phyloP scores from a whole-genome alignment of 2,113 vertebrate species.

The Megatriorchis doriae region DNA sequence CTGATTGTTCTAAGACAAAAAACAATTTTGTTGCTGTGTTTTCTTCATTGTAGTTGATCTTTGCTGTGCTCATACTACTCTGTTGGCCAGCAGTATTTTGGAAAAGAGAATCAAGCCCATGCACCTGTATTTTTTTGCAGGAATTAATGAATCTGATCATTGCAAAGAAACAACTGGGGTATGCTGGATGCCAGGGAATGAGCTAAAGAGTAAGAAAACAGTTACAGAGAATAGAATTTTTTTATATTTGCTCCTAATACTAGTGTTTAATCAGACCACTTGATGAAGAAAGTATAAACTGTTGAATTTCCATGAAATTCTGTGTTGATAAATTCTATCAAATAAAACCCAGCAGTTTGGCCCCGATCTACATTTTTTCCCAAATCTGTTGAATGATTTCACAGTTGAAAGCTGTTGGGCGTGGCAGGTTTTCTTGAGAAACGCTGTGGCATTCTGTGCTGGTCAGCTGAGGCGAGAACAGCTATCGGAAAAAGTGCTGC shows the following conservation, averaged over 20 bases:
- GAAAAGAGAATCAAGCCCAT: not conserved
- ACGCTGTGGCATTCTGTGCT: not conserved
- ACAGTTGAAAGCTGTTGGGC: not conserved
- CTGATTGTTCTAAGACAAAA: not conserved
- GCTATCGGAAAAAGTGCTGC: not conserved
- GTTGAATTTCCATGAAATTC: not conserved
- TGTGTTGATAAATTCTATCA: not conserved
- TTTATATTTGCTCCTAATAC: not conserved
- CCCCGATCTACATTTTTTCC: not conserved
- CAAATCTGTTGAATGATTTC: constrained; percentile 17
- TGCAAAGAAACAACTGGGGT: not conserved
- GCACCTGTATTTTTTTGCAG: not conserved
- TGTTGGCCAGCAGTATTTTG: not conserved
- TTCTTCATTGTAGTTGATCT: not conserved
- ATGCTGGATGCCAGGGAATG: not conserved
- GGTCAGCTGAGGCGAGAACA: not conserved
- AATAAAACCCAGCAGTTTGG: not conserved
- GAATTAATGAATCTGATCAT: not conserved
- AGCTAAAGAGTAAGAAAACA: not conserved
- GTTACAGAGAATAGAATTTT: not conserved
- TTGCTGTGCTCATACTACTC: not conserved
- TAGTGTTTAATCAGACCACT: not conserved
- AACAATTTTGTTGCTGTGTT: not conserved
- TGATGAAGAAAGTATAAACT: not conserved
- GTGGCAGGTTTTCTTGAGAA: not conserved